These are phyloP conservation scores for Meriones psammophilus DNA, from an alignment of 2,797 vertebrate genomes.

Conservation along the genomic window DNA sequence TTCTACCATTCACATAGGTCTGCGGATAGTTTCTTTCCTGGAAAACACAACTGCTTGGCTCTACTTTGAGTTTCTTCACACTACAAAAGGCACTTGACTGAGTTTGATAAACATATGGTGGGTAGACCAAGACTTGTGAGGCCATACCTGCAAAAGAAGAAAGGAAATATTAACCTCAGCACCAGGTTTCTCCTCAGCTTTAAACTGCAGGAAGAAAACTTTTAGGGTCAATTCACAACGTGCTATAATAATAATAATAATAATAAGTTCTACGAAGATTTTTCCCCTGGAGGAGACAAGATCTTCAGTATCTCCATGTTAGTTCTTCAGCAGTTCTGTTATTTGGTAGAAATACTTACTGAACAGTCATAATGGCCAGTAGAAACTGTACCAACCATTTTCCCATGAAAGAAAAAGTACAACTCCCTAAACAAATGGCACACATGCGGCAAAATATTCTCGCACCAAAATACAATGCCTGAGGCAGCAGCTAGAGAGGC, in stretches of 20 bases:
- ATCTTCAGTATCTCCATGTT: constrained; percentile 30
- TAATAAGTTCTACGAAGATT: constrained; percentile 26
- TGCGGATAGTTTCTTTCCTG: constrained; percentile 95
- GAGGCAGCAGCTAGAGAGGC: background rate
- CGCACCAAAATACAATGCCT: constrained; percentile 44
- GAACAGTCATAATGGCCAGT: background rate
- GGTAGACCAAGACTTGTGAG: constrained; percentile 99
- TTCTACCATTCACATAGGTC: constrained; percentile 97
- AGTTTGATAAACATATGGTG: constrained; percentile 99
- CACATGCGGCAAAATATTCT: constrained; percentile 25
- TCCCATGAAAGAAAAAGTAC: background rate
- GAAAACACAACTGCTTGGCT: constrained; percentile 98
- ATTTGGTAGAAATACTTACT: constrained; percentile 6
- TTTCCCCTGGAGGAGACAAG: constrained; percentile 36
- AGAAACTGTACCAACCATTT: background rate
- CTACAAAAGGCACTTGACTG: constrained; percentile 99
- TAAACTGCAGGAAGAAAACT: constrained; percentile 57
- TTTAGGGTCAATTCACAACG: constrained; percentile 20
- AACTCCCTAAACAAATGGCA: background rate
- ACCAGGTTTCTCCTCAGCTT: background rate
- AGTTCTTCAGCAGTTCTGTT: background rate
- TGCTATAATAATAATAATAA: background rate
- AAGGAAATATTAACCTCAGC: constrained; percentile 50
- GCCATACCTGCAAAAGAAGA: constrained; percentile 95
- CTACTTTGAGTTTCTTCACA: constrained; percentile 99